Evolutionary conservation across 2,797 vertebrate species (phyloP).

Genomic region (Poeciliopsis turneri): DNA sequence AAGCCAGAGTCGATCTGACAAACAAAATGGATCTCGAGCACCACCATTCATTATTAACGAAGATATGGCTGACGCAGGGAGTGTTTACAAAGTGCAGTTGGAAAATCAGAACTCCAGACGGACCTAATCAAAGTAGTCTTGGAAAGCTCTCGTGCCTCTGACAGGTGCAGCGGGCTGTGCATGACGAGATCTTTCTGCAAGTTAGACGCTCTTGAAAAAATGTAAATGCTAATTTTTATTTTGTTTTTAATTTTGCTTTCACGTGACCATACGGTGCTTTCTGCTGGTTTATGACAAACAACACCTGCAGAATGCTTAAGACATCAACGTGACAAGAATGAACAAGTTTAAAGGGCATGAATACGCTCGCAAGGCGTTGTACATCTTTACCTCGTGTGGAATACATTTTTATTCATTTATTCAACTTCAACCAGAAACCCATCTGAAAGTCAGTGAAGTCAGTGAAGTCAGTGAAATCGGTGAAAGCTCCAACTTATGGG

Average conservation of each 20-base stretch:
- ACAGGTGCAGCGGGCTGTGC: slow-evolving; percentile 37
- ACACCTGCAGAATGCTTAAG: not conserved
- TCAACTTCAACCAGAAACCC: slow-evolving; percentile 42
- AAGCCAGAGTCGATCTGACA: slow-evolving; percentile 84
- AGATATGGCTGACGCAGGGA: slow-evolving; percentile 30
- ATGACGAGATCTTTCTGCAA: slow-evolving; percentile 23
- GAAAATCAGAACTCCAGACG: slow-evolving; percentile 19
- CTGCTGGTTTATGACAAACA: not conserved
- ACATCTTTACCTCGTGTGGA: slow-evolving; percentile 39
- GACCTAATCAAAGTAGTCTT: slow-evolving; percentile 31
- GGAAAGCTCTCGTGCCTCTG: slow-evolving; percentile 27
- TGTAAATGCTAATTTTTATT: not conserved
- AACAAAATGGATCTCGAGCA: slow-evolving; percentile 78
- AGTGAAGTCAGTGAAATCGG: slow-evolving; percentile 28
- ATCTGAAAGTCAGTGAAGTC: slow-evolving; percentile 45
- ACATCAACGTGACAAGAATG: not conserved
- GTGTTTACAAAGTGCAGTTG: slow-evolving; percentile 68
- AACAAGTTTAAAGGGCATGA: not conserved
- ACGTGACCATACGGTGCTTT: not conserved
- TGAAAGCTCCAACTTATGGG: slow-evolving; percentile 46
- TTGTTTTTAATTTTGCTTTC: not conserved
- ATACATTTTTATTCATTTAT: slow-evolving; percentile 59
- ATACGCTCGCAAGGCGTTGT: not conserved
- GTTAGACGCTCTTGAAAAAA: not conserved
- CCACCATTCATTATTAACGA: slow-evolving; percentile 82